These are phyloP conservation scores for Asbolus verrucosus DNA, from an alignment of 1,140 invertebrate genomes.

Conservation along the genomic window DNA sequence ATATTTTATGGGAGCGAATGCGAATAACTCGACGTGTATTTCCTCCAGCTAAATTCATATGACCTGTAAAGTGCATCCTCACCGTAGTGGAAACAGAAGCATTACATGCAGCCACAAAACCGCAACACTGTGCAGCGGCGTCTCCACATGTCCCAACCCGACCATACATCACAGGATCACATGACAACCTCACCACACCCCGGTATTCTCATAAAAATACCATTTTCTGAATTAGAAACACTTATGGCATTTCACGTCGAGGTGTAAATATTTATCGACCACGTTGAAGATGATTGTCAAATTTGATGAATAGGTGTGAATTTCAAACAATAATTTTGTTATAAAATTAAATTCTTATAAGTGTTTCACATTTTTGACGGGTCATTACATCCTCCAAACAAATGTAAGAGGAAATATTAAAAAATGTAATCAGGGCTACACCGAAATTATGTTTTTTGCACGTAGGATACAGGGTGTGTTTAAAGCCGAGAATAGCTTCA, in stretches of 20 bases:
- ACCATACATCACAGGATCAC: constrained; percentile 43
- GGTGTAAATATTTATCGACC: not conserved
- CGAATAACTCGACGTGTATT: constrained; percentile 9
- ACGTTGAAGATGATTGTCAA: no score
- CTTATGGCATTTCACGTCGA: not conserved
- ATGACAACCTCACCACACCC: constrained; percentile 43
- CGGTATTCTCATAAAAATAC: constrained; percentile 41
- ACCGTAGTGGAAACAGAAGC: constrained; percentile 40
- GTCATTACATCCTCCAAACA: no score
- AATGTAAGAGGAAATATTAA: no score
- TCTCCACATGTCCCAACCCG: constrained; percentile 39
- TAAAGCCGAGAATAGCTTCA: no score
- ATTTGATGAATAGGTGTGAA: no score
- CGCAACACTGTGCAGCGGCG: constrained; percentile 40
- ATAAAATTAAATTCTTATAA: no score
- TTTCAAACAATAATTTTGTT: no score
- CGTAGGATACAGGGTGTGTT: no score
- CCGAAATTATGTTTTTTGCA: no score
- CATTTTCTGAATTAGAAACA: constrained; percentile 34
- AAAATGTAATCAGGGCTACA: no score
- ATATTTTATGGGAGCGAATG: constrained; percentile 33
- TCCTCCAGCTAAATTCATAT: constrained; percentile 36
- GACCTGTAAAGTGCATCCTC: constrained; percentile 42
- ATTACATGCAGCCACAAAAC: constrained; percentile 43
- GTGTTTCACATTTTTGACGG: no score